A percentile compares a stretch with the other conserved stretches of the same genome.
phyloP scores from a whole-genome alignment of 1,140 invertebrate genomes.

The Oedothorax gibbosus region DNA sequence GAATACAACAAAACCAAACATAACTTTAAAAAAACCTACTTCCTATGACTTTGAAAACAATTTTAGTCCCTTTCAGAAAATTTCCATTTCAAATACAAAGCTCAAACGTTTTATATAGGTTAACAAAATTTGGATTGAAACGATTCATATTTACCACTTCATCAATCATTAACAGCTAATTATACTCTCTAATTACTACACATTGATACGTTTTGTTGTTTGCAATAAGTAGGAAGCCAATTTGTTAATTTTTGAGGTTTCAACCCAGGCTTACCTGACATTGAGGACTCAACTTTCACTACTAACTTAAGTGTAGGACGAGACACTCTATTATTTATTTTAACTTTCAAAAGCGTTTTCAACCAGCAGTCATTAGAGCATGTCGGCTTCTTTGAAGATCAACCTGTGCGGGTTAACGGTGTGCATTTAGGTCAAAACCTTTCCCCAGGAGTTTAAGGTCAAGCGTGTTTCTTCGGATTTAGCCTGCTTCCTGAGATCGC shows the following conservation, averaged over 20 bases:
- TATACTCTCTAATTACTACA: too few relatives aligned
- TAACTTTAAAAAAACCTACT: too few relatives aligned
- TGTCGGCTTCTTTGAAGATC: slow-evolving; percentile 29
- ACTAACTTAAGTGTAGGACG: slow-evolving; percentile 35
- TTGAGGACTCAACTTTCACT: slow-evolving; percentile 33
- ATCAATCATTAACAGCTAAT: too few relatives aligned
- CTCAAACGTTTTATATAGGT: too few relatives aligned
- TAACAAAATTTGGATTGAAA: too few relatives aligned
- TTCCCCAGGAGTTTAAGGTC: slow-evolving; percentile 30
- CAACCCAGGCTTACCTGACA: slow-evolving; percentile 20
- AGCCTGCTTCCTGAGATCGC: background rate
- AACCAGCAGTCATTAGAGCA: slow-evolving; percentile 27
- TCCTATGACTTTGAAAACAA: too few relatives aligned
- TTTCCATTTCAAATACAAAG: too few relatives aligned
- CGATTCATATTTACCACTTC: too few relatives aligned
- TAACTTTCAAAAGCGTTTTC: slow-evolving; percentile 13
- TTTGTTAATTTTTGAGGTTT: slow-evolving; percentile 34
- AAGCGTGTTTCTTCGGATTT: slow-evolving; percentile 15
- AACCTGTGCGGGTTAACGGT: slow-evolving; percentile 23
- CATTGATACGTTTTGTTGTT: too few relatives aligned
- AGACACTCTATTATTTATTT: slow-evolving; percentile 4
- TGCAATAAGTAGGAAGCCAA: background rate
- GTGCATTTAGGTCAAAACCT: slow-evolving; percentile 53
- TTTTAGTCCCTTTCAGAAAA: too few relatives aligned
- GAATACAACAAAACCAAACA: too few relatives aligned